Conservation (phyloP, 2,888 invertebrate genomes). For the Caenorhabditis sp. region DNA sequence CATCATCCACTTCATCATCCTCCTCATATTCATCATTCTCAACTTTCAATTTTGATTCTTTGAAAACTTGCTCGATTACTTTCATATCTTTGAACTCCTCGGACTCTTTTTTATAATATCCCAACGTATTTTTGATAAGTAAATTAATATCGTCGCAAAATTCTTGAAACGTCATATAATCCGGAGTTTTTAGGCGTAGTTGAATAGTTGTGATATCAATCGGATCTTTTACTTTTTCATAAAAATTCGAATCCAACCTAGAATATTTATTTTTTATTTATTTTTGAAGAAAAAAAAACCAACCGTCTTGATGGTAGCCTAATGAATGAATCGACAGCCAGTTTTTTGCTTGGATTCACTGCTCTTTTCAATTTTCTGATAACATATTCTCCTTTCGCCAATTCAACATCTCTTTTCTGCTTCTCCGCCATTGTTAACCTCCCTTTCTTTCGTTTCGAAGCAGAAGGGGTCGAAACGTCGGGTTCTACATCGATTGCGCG, state of each 20-base stretch:
- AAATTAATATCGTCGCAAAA: slow-evolving; percentile 88
- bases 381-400: slow-evolving; percentile 22
- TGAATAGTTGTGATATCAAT: slow-evolving; percentile 94
- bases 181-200: slow-evolving; percentile 94
- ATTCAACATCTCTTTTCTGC: slow-evolving; percentile 23
- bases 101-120: slow-evolving; percentile 86
- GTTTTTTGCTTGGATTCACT: slow-evolving; percentile 4
- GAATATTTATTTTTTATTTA: slow-evolving; percentile 58
- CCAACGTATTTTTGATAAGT: slow-evolving; percentile 90
- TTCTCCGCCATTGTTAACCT: slow-evolving; percentile 20
- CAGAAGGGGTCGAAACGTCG: slow-evolving; percentile 22
- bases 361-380: slow-evolving; percentile 15
- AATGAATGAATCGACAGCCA: slow-evolving; percentile 19
- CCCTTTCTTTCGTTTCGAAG: slow-evolving; percentile 35
- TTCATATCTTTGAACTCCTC: slow-evolving; percentile 88
- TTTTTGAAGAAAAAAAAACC: not conserved
- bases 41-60: slow-evolving; percentile 29
- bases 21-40: slow-evolving; percentile 32
- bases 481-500: slow-evolving; percentile 34
- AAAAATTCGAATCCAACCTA: slow-evolving; percentile 73
- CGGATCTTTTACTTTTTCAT: slow-evolving; percentile 85
- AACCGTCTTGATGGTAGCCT: slow-evolving; percentile 24
- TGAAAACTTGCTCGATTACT: slow-evolving; percentile 82
- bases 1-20: slow-evolving; percentile 20
- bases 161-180: slow-evolving; percentile 91